A percentile compares a stretch with the other conserved stretches of the same genome.
Conservation (phyloP, 1,140 invertebrate genomes). For the Zaprionus inermis region DNA sequence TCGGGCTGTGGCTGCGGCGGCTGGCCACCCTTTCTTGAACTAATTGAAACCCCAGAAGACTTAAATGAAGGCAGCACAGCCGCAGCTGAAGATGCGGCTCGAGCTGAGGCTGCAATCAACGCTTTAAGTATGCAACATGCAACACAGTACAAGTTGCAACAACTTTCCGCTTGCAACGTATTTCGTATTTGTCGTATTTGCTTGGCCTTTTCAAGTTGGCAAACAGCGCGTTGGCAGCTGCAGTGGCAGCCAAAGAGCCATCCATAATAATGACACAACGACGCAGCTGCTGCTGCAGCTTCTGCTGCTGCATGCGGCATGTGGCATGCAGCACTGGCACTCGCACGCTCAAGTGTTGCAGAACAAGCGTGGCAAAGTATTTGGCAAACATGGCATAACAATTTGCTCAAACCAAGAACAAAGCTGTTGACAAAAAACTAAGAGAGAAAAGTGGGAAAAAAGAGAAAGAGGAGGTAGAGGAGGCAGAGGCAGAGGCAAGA, state of each 20-base stretch:
- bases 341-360: slow-evolving; percentile 23
- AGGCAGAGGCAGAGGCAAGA: not conserved
- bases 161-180: slow-evolving; percentile 15
- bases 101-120: not conserved
- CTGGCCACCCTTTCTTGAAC: slow-evolving; percentile 47
- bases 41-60: slow-evolving; percentile 51
- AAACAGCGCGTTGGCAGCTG: slow-evolving; percentile 32
- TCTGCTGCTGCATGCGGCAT: slow-evolving; percentile 15
- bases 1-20: slow-evolving; percentile 13
- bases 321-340: slow-evolving; percentile 39
- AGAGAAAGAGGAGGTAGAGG: not conserved
- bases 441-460: not conserved
- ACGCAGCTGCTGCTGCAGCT: slow-evolving; percentile 20
- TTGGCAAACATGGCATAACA: slow-evolving; percentile 79
- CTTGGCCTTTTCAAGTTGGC: slow-evolving; percentile 48
- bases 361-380: slow-evolving; percentile 75
- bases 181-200: slow-evolving; percentile 31
- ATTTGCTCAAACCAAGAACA: slow-evolving; percentile 63
- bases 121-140: slow-evolving; percentile 23
- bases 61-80: slow-evolving; percentile 33
- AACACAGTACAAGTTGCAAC: not conserved
- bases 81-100: not conserved
- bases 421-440: slow-evolving; percentile 59
- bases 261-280: slow-evolving; percentile 53
- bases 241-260: slow-evolving; percentile 19